Conservation (phyloP, 2,888 invertebrate species). For the Meiosimyza platycephala region DNA sequence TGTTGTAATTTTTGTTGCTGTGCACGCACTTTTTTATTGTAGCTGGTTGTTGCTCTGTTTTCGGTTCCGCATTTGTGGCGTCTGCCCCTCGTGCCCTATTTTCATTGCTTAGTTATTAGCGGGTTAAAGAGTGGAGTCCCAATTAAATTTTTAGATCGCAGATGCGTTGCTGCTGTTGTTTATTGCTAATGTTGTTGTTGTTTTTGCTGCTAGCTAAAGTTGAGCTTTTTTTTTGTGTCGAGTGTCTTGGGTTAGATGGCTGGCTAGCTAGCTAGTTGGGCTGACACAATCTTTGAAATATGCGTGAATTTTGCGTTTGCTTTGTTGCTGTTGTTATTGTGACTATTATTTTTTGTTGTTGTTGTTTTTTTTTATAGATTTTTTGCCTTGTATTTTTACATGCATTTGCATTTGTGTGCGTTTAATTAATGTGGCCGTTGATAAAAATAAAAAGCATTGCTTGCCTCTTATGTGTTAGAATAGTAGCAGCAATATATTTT, state of each 20-base stretch:
- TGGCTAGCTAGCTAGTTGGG: neutral
- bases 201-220: neutral
- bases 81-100: conserved; percentile 42
- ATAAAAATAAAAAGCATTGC: conserved; percentile 11
- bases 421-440: conserved; percentile 15
- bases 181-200: neutral
- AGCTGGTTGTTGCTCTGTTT: neutral
- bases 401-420: conserved; percentile 31
- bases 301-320: conserved; percentile 23
- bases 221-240: neutral
- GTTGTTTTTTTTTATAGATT: conserved; percentile 1
- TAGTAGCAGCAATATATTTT: neutral
- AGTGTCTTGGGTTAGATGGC: neutral
- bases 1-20: conserved; percentile 23
- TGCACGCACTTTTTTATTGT: conserved; percentile 36
- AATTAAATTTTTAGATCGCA: conserved; percentile 10
- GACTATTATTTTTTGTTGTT: conserved; percentile 16
- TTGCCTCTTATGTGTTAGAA: neutral
- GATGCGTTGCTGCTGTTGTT: conserved; percentile 26
- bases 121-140: too few species aligned
- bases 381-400: neutral
- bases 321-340: neutral
- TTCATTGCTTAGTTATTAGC: conserved; percentile 35
- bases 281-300: conserved; percentile 12
- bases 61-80: conserved; percentile 15